phyloP scores from a whole-genome alignment of 2,113 vertebrate genomes.

The Peromyscus polionotus region DNA sequence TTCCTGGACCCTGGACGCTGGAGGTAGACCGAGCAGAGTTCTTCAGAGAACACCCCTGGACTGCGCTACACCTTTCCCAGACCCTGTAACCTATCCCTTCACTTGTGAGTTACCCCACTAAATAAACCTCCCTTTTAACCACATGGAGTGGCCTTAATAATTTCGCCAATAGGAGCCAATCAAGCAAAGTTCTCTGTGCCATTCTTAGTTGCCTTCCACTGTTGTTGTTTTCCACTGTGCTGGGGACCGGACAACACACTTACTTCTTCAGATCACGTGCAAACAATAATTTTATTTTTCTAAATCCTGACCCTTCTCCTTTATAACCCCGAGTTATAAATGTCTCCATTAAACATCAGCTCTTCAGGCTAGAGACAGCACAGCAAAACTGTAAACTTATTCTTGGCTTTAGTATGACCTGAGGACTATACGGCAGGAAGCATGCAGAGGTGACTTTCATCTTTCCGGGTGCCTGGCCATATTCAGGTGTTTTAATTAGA shows the following conservation, averaged over 20 bases:
- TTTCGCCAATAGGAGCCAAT: background rate
- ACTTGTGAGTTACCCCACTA: no score
- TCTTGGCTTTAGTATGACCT: background rate
- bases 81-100: no score
- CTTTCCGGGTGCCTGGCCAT: background rate
- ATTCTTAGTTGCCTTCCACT: background rate
- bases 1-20: no score
- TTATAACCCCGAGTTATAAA: background rate
- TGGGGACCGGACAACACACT: background rate
- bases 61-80: no score
- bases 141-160: no score
- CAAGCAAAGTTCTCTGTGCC: background rate
- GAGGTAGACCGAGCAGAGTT: no score
- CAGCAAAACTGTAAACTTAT: background rate
- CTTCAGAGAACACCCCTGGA: no score
- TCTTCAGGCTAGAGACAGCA: background rate
- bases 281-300: conserved; percentile 47
- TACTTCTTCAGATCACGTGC: conserved; percentile 2
- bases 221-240: no score
- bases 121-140: no score
- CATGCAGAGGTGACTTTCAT: background rate
- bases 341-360: background rate
- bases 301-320: background rate
- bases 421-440: background rate
- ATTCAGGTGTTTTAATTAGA: background rate